Base-by-base conservation (phyloP, 1,140 invertebrate species). In the Drusus annulatus region DNA sequence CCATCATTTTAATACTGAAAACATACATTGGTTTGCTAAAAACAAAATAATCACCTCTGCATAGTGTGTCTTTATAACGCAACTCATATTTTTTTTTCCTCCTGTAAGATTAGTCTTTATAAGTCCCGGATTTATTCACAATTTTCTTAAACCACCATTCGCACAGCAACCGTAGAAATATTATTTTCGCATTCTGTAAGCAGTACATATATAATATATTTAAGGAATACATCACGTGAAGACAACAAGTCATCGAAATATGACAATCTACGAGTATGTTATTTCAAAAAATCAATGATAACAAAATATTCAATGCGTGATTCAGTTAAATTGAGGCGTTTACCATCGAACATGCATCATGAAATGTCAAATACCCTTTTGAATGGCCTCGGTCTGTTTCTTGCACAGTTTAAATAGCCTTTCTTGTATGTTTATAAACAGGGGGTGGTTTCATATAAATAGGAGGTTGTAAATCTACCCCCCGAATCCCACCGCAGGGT, bases 391-490 rank as follows among this genome's bases (percentile, higher is more conserved):
- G 60, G 19, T 62, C 4, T 62, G 10, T 21, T 50, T 45, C 28
- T 69, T 45, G 28, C 28, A 16, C 28, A 36, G 28, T 17, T 16
- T 13, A 69, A 45, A 2, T 62, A 21, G 28, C 65, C 16, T 69
- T 31, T 19, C 28, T 69, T 69, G 65, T 50, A 36, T 69, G n/a
- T 69, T 69, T 69, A 69, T 69, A 69, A 69, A 69, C 65, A 69
- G n/a, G 60, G 63, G 21, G 28, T 68, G 15, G n/a, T 69, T 19
- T 69, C 50, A 69, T 69, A 69, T 69, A 69, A 69, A 69, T 50
- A 69, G 65, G 65, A 51, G 65, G 77, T 78, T 51, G 68, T 78
- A 78, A 78, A 68, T 78, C 62, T 63, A 71, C 45, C 77, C 62
- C 63, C 51, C n/a, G 65, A 54, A 15, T 15, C 16, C 45, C 62